A percentile compares a stretch with the other conserved stretches of the same genome.
These are phyloP conservation scores for Phasia obesa DNA, from an alignment of 2,888 invertebrate species.

Conservation along the genomic window DNA sequence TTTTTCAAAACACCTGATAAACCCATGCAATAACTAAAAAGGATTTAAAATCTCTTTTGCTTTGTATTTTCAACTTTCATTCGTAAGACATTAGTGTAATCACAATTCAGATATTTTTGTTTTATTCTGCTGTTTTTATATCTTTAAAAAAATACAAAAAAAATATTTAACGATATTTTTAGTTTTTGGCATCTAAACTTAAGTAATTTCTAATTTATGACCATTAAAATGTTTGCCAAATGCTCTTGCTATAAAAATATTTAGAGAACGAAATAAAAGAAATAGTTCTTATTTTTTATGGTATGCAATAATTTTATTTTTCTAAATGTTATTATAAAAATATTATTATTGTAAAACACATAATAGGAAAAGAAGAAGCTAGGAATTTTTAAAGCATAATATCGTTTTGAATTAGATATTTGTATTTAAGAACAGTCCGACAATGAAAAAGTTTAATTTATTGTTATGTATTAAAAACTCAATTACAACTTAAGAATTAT, in stretches of 20 bases:
- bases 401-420: conserved; percentile 4
- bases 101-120: no score
- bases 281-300: no score
- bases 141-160: not conserved
- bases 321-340: no score
- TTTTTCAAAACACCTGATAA: no score
- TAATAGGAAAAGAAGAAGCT: not conserved
- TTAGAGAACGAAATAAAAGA: not conserved
- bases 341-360: conserved; percentile 27
- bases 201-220: conserved; percentile 61
- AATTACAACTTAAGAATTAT: conserved; percentile 57
- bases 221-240: conserved; percentile 64
- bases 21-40: no score
- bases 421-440: not conserved
- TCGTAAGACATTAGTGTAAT: no score
- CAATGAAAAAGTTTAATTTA: conserved; percentile 46
- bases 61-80: no score
- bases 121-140: not conserved
- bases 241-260: conserved; percentile 46
- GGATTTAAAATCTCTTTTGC: no score
- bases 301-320: no score
- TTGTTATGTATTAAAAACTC: conserved; percentile 55
- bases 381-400: conserved; percentile 13
- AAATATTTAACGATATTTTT: conserved; percentile 29
- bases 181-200: conserved; percentile 49